Percentiles rank a stretch among this genome's conserved stretches.
Evolutionary conservation across 2,113 vertebrate genomes (phyloP).

Genomic region (Parus major): DNA sequence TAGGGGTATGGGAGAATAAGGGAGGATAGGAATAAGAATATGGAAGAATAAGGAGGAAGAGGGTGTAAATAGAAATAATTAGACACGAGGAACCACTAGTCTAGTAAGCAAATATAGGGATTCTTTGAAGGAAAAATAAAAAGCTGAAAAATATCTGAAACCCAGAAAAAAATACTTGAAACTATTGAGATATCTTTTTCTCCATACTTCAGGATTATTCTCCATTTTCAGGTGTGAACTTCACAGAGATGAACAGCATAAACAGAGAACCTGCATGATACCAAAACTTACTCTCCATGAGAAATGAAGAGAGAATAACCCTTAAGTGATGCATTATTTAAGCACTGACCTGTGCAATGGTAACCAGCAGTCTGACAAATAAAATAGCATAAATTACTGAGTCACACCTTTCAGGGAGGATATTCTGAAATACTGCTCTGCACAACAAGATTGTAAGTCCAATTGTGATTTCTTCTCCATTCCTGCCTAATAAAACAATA

Average conservation of each 20-base stretch:
- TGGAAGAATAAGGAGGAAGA: not conserved
- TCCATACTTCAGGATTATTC: not conserved
- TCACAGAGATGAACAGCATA: constrained; percentile 19
- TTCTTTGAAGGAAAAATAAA: not conserved
- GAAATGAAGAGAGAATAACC: not conserved
- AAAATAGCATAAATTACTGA: not conserved
- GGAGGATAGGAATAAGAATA: too few relatives aligned
- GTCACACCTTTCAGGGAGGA: not conserved
- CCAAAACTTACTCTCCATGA: not conserved
- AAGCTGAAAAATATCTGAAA: not conserved
- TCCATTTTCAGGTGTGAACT: not conserved
- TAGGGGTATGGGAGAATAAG: not conserved
- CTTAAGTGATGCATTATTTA: not conserved
- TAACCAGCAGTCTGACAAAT: not conserved
- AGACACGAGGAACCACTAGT: not conserved
- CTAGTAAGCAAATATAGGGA: not conserved
- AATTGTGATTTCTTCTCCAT: not conserved
- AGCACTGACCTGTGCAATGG: not conserved
- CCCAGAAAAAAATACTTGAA: not conserved
- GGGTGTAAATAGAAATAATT: not conserved
- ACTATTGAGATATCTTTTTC: not conserved
- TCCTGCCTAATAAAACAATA: not conserved
- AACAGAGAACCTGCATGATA: not conserved
- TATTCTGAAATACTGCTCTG: not conserved
- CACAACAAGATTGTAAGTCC: not conserved